phyloP scores from a whole-genome alignment of 1,140 invertebrate species.

The Homarus americanus region DNA sequence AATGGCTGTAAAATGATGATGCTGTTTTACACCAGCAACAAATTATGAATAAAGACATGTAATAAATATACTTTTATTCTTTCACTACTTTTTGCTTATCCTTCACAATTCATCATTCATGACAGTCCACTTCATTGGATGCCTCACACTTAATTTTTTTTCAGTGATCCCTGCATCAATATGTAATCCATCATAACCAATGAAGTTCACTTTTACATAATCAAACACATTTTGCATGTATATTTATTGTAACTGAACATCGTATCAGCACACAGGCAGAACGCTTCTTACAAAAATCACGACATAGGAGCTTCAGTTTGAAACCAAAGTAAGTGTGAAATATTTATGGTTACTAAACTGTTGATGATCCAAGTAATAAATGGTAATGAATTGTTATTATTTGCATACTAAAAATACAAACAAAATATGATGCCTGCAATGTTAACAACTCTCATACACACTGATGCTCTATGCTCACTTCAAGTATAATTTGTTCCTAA shows the following conservation, averaged over 20 bases:
- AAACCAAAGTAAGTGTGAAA: neutral
- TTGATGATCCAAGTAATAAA: neutral
- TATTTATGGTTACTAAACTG: neutral
- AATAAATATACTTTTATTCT: too few relatives aligned
- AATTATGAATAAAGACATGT: too few relatives aligned
- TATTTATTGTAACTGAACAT: neutral
- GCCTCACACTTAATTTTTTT: too few relatives aligned
- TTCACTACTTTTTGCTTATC: too few relatives aligned
- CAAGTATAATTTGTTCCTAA: neutral
- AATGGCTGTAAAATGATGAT: too few relatives aligned
- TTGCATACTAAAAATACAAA: neutral
- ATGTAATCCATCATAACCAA: too few relatives aligned
- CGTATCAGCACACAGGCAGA: neutral
- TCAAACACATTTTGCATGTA: constrained; percentile 1
- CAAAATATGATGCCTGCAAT: neutral
- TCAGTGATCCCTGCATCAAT: too few relatives aligned
- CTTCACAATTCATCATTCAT: too few relatives aligned
- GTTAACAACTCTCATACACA: neutral
- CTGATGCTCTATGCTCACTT: neutral
- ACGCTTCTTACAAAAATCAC: neutral
- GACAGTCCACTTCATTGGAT: too few relatives aligned
- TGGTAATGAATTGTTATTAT: neutral
- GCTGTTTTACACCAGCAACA: too few relatives aligned
- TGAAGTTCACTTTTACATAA: neutral
- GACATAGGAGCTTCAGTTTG: neutral